Evolutionary conservation across 2,113 vertebrate genomes (phyloP), one percentile per base, ranked within the genome.

Genomic region (Paracanthobrama guichenoti): DNA sequence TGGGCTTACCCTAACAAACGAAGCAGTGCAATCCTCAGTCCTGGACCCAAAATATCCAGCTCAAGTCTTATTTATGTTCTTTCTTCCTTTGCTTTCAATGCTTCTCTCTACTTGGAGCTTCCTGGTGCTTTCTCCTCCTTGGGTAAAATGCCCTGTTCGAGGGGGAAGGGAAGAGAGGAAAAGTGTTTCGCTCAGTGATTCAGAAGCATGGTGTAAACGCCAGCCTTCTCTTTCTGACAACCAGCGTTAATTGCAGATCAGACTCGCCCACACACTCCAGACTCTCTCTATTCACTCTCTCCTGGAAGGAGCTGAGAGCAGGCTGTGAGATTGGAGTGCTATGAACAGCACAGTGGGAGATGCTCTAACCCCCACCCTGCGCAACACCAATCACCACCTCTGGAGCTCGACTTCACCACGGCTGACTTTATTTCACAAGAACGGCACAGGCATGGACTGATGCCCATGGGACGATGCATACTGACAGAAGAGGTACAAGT

Each of bases 191-290:
- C 92, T 93, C 89, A 92, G 91, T 94, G 92, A 93, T 93, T 93
- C 92, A 94, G 91, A 93, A 90, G 91, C 89, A 93, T 85, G 89
- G 88, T 91, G 92, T 94, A 92, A 94, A 93, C 91, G 92, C 90
- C 93, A 93, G 91, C 90, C 92, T 93, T 93, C 93, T 92, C 93
- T 90, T 89, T 93, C 91, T 93, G 92, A 93, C 93, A 93, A 91
- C 92, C 93, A 60, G 91, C 91, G 88, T 94, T 94, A 94, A 94
- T 94, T 93, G 92, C 93, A 92, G 93, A 94, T 94, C 93, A 92
- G 90, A 93, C 93, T 93, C 93, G 91, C 94, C 94, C 93, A 93
- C 93, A 92, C 92, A 92, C 93, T 92, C 90, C 92, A 92, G 91
- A 91, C 92, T 92, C 83, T 16, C 77, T 92, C 91, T 92, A 91